These are phyloP conservation scores for Pimephales promelas DNA, from an alignment of 2,113 vertebrate genomes.

Conservation along the genomic window DNA sequence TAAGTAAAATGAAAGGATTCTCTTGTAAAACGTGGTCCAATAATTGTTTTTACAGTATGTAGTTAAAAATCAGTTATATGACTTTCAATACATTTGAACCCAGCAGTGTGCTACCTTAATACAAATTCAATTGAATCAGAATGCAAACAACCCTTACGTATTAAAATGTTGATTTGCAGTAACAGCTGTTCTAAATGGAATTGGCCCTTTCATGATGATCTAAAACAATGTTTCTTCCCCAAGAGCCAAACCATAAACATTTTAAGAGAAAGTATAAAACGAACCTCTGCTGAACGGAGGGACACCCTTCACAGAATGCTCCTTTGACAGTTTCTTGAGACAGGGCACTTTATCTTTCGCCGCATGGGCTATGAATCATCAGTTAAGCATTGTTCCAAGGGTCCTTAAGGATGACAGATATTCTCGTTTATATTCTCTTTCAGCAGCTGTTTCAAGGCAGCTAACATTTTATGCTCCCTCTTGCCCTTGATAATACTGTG, in stretches of 20 bases:
- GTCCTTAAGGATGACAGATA: constrained; percentile 40
- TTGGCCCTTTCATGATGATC: not conserved
- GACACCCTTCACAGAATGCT: constrained; percentile 29
- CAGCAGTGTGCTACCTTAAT: too few species aligned
- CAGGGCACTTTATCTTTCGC: constrained; percentile 22
- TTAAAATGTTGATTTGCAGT: not conserved
- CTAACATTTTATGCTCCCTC: not conserved
- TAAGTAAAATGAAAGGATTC: too few species aligned
- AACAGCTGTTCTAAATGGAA: constrained; percentile 5
- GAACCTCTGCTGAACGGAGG: not conserved
- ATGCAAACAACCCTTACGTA: not conserved
- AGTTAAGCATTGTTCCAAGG: constrained; percentile 11
- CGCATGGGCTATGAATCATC: constrained; percentile 10
- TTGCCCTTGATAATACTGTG: constrained; percentile 7
- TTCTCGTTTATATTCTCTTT: constrained; percentile 33
- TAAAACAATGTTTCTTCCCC: not conserved
- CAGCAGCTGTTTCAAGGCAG: constrained; percentile 35
- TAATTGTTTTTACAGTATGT: too few species aligned
- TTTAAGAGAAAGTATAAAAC: constrained; percentile 2
- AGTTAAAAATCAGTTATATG: too few species aligned
- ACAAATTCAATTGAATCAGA: not conserved
- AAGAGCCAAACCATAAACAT: constrained; percentile 12
- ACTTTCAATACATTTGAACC: too few species aligned
- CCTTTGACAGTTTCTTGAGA: constrained; percentile 10
- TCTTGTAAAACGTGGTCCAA: too few species aligned